Evolutionary conservation across 2,888 invertebrate genomes (phyloP), one percentile per base, ranked within the genome.

Genomic region (Mesorhabditis sp.): DNA sequence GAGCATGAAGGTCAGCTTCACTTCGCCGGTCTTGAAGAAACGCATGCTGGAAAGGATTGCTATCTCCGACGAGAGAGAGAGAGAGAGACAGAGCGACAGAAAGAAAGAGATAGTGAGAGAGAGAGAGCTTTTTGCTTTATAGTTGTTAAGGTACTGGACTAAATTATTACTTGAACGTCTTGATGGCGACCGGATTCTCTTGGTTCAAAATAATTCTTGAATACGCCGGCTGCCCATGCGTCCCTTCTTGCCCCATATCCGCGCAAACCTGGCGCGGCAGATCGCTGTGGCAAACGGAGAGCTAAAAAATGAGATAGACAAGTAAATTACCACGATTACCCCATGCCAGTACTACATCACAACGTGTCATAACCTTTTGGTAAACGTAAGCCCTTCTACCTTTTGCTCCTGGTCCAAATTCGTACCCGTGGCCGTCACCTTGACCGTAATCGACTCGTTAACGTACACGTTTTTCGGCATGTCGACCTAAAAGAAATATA

Each of bases 361-460:
- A 28, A 28, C 28, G 28, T 28, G 28, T 1, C 58, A 50, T 1
- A 13, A 50, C 58, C 1, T 50, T 66, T 70, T 13, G 43, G 13
- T 64, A 28, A 10, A 64, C 43, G 41, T 65, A 28, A 15, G 45
- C 62, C 13, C 5, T 3, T 61, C 41, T 58, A 74, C 74, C 69
- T 69, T 68, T 0, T 42, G 28, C 61, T 68, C 70, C 43, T 65
- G 44, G 3, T 69, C 50, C 2, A 72, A 43, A 10, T 72, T 68
- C 0, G 76, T 72, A 10, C 75, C 78, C 15, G 75, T 74, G 4
- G 82, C 80, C 4, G 80, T 80, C 5, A 84, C 67, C n/a, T 76
- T 69, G n/a, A 78, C 79, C 43, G 78, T 74, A n/a, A 84, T 74
- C 4, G 83, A 80, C 67, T 84, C 83, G 69, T 84, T 84, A 10